A percentile compares a stretch with the other conserved stretches of the same genome.
Evolutionary conservation across 1,140 invertebrate genomes (phyloP).

Genomic region (Caligus rogercresseyi): DNA sequence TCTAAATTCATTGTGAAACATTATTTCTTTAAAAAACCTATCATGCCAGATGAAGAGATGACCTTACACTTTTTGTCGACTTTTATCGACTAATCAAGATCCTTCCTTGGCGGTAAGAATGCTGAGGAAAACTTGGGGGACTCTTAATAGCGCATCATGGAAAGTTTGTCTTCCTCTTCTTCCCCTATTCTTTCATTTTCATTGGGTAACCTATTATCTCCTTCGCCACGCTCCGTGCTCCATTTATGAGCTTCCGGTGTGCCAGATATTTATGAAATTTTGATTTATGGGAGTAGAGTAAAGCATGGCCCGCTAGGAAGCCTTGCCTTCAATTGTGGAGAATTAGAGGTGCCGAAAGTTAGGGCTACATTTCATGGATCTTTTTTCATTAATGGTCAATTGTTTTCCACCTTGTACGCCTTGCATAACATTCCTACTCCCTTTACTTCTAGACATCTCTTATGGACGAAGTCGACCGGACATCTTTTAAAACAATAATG

Average conservation of each 20-base stretch:
- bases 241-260: background rate
- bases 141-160: background rate
- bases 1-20: constrained; percentile 46
- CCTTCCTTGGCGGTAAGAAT: background rate
- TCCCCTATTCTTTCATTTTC: background rate
- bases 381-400: background rate
- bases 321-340: background rate
- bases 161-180: background rate
- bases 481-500: too few relatives aligned
- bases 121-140: too few relatives aligned
- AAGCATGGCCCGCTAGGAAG: background rate
- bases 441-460: background rate
- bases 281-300: background rate
- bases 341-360: background rate
- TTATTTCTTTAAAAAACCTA: background rate
- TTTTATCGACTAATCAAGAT: background rate
- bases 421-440: background rate
- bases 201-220: background rate
- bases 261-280: too few relatives aligned
- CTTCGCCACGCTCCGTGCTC: background rate
- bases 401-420: too few relatives aligned
- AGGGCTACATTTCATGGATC: background rate
- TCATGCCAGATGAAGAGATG: background rate
- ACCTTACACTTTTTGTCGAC: background rate
- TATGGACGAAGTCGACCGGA: background rate